Percentiles rank a stretch among this genome's conserved stretches.
These are phyloP conservation scores for Andrena marginata DNA, from an alignment of 2,888 invertebrate genomes.

Conservation along the genomic window DNA sequence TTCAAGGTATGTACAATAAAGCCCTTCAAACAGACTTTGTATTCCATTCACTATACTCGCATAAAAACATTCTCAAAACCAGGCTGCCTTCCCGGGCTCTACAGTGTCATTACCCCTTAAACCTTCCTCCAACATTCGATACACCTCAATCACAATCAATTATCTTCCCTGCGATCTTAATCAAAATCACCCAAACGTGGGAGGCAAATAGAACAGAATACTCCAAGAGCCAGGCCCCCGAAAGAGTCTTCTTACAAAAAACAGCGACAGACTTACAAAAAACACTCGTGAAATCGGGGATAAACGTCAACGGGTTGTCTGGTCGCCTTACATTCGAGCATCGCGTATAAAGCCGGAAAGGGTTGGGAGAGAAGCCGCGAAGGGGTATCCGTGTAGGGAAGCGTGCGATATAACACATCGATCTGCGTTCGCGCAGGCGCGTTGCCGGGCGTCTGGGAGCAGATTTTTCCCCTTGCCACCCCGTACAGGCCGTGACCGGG, in stretches of 20 bases:
- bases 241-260: no score
- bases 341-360: conserved; percentile 17
- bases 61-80: no score
- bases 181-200: no score
- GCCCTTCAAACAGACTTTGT: no score
- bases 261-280: conserved; percentile 16
- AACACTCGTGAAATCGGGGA: conserved; percentile 44
- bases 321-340: conserved; percentile 24
- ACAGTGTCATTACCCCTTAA: no score
- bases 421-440: conserved; percentile 79
- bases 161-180: no score
- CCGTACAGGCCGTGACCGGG: conserved; percentile 76
- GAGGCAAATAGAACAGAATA: no score
- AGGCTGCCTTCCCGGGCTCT: no score
- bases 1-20: no score
- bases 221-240: not conserved
- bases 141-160: no score
- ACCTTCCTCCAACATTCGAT: no score
- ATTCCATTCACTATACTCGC: no score
- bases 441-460: conserved; percentile 41
- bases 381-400: conserved; percentile 39
- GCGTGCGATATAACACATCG: conserved; percentile 79
- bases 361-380: conserved; percentile 1
- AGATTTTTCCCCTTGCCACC: conserved; percentile 61
- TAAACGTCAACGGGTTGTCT: conserved; percentile 30